Base-by-base conservation (phyloP, 2,797 vertebrate species). In the Eurystomus glaucurus region DNA sequence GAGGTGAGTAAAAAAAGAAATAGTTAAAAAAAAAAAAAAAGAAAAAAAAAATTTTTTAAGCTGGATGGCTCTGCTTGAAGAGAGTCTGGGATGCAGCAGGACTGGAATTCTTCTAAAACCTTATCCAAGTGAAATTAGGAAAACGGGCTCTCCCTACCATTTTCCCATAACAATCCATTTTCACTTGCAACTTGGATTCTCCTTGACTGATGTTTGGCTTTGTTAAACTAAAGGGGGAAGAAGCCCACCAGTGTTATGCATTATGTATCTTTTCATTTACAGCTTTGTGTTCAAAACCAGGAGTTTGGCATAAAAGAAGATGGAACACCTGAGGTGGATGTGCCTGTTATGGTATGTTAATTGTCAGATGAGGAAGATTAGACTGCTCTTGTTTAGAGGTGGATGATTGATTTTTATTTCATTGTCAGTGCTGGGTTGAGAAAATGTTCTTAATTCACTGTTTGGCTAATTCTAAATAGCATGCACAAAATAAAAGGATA, bases 271-370 rank as follows among this genome's bases (percentile, higher is more conserved):
- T 88, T 91, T 96, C 2, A 79, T 96, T 97, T 96, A 48, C 87
- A 98, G 98, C 97, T 99, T 80, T 97, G 97, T 28, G 60, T 96
- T 95, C 96, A 97, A 93, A 98, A 94, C 51, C 95, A 98, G 88
- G 91, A 96, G 55, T 96, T 98, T 95, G 71, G 83, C 52, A 51
- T 96, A 65, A 98, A 98, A 84, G 93, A 86, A 91, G 97, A 98
- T 90, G 97, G 97, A 94, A 97, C 92, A 37, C 97, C 97, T 5
- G 95, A 98, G 37, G 71, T 98, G 58, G 96, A 97, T 88, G 85
- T 57, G 7, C 91, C 98, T 95, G 90, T 92, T 75, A 84, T 98
- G 98, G 98, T 98, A 97, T 58, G 98, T 97, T 41, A 86, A 2
- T 46, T 51, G 70, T 85, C 69, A 82, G 85, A 69, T 86, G 41